These are phyloP conservation scores for Antechinus flavipes DNA, from an alignment of 2,113 vertebrate genomes.

Conservation along the genomic window DNA sequence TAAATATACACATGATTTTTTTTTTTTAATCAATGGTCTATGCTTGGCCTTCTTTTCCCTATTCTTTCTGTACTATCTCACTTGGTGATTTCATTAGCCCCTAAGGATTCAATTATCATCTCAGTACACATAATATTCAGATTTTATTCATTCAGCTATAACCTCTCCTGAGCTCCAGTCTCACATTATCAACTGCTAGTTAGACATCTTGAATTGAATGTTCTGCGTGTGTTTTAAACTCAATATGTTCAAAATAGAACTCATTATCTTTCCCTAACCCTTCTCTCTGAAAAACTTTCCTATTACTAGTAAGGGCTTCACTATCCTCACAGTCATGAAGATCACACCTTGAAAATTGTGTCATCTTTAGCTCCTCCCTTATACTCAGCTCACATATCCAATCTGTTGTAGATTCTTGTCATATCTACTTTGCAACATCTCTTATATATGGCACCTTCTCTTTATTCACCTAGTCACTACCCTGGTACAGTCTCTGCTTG, in stretches of 20 bases:
- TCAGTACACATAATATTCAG: not conserved
- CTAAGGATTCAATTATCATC: not conserved
- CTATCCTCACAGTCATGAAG: not conserved
- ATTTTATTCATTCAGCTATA: not conserved
- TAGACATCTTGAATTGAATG: not conserved
- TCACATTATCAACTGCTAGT: not conserved
- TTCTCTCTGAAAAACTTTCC: not conserved
- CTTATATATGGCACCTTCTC: not conserved
- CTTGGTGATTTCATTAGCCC: conserved; percentile 1
- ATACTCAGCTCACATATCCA: not conserved
- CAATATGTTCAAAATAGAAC: not conserved
- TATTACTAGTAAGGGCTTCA: not conserved
- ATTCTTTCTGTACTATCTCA: not conserved
- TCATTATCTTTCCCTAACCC: not conserved
- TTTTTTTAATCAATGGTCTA: not conserved
- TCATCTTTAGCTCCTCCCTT: not conserved
- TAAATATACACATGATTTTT: not conserved
- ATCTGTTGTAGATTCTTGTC: not conserved
- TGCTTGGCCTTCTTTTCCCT: not conserved
- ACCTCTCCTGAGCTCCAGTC: not conserved
- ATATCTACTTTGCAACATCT: not conserved
- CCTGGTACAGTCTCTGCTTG: not conserved
- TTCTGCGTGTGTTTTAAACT: not conserved
- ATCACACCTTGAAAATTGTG: not conserved
- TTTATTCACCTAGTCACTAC: not conserved